Percentiles rank a stretch among this genome's conserved stretches.
These are phyloP conservation scores for Drosophila sproati DNA, from an alignment of 1,140 invertebrate species.

Conservation along the genomic window DNA sequence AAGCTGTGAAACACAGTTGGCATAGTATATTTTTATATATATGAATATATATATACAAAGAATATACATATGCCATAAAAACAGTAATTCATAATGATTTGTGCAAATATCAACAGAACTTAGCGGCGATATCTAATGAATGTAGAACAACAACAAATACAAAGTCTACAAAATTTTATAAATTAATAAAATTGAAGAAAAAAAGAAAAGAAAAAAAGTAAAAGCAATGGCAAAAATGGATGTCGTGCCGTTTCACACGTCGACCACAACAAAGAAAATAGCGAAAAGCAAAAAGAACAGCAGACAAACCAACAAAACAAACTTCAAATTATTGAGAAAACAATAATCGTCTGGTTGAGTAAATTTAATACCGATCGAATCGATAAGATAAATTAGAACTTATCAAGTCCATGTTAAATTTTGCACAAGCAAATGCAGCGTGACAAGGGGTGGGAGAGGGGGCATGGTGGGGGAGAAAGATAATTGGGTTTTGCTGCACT, in stretches of 20 bases:
- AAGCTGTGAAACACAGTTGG: constrained; percentile 28
- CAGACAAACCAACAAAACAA: constrained; percentile 22
- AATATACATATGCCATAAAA: neutral
- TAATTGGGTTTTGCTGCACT: constrained; percentile 49
- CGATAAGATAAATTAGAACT: constrained; percentile 66
- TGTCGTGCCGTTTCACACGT: constrained; percentile 66
- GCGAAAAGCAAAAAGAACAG: constrained; percentile 41
- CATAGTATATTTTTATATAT: neutral
- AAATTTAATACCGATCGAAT: constrained; percentile 35
- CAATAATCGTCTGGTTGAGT: constrained; percentile 41
- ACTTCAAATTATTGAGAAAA: constrained; percentile 49
- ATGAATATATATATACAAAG: neutral
- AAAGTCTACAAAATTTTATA: constrained; percentile 39
- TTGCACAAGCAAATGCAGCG: constrained; percentile 2
- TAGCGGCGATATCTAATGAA: constrained; percentile 40
- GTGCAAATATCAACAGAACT: constrained; percentile 54
- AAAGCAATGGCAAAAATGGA: constrained; percentile 27
- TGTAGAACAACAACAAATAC: constrained; percentile 48
- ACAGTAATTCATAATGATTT: constrained; percentile 47
- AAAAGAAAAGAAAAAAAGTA: constrained; percentile 18
- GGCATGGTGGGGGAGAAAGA: too few species aligned
- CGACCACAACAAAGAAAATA: constrained; percentile 49
- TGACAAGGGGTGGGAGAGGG: neutral
- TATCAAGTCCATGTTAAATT: neutral
- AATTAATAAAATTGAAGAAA: constrained; percentile 19